phyloP scores from a whole-genome alignment of 2,113 vertebrate genomes.

The Gobio gobio region DNA sequence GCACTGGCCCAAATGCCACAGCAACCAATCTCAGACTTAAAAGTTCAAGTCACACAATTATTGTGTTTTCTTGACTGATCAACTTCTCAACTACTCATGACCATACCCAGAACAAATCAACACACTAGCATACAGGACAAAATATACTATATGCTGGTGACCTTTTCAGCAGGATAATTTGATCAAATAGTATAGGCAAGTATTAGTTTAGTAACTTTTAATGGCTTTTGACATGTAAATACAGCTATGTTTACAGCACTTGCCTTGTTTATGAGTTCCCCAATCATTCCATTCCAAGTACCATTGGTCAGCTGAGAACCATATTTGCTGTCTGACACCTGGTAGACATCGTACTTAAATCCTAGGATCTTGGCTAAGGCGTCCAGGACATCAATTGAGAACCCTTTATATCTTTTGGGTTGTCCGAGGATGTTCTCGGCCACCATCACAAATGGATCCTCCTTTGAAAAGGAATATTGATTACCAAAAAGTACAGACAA shows the following conservation, averaged over 20 bases:
- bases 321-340: slow-evolving; percentile 93
- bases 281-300: slow-evolving; percentile 98
- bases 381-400: slow-evolving; percentile 95
- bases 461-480: slow-evolving; percentile 73
- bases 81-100: background rate
- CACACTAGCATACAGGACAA: background rate
- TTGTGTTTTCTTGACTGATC: background rate
- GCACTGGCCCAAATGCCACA: background rate
- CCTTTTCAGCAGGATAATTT: background rate
- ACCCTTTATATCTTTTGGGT: slow-evolving; percentile 96
- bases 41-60: background rate
- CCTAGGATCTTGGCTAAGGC: slow-evolving; percentile 92
- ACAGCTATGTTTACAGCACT: background rate
- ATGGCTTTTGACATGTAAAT: background rate
- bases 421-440: slow-evolving; percentile 98
- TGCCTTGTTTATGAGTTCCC: slow-evolving; percentile 98
- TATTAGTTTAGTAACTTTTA: background rate
- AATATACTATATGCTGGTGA: background rate
- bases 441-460: slow-evolving; percentile 99
- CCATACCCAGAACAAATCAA: background rate
- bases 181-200: background rate
- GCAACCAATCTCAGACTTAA: background rate
- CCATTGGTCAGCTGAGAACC: slow-evolving; percentile 92
- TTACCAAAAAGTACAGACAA: background rate
- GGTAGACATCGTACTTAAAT: slow-evolving; percentile 98